Base-by-base conservation (phyloP, 64 coral and sea anemone species). In the Cladopsammia gracilis region DNA sequence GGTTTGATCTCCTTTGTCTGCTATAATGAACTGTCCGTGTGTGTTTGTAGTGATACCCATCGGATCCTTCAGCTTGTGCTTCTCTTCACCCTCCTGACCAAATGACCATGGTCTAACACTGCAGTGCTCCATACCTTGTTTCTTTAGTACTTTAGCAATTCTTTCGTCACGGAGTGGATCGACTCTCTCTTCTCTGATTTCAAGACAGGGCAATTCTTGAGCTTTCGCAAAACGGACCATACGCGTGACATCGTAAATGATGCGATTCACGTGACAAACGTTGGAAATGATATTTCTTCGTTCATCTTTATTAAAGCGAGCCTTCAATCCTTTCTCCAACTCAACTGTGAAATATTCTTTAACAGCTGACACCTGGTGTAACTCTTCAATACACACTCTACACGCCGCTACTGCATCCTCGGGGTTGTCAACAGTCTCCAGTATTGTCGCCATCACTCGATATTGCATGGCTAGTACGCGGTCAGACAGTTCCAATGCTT, bases 151-250 rank as follows among this genome's bases (percentile, higher is more conserved):
- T 78, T 80, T 43, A 14, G 34, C 47, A 5, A 90, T 45, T 78
- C 75, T 69, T 34, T 73, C 20, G 86, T 88, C 70, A 74, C 42
- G 86, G 64, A 88, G 70, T 54, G 56, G 45, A 73, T 91, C 77
- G 22, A 91, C 81, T n/a, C 34, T 61, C 6, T 67, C 50, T 10
- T 58, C 57, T 20, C 69, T 15, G 44, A 90, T 44, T 4, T 70
- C 50, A 19, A 90, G n/a, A 49, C 24, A 15, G 56, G 89, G 89
- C 26, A 22, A 81, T 34, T 1, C 34, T 34, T 34, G 34, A 34
- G 0, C 34, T 34, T 34, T 34, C 34, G 34, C 34, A 34, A 34
- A 34, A 34, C 34, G 2, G 34, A 34, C 34, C 34, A 34, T 34
- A 34, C 0, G 34, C 34, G 34, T 34, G 2, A 34, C 34, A 2